A percentile compares a stretch with the other conserved stretches of the same genome.
Evolutionary conservation across 2,113 vertebrate species (phyloP).

Genomic region (Merops nubicus): DNA sequence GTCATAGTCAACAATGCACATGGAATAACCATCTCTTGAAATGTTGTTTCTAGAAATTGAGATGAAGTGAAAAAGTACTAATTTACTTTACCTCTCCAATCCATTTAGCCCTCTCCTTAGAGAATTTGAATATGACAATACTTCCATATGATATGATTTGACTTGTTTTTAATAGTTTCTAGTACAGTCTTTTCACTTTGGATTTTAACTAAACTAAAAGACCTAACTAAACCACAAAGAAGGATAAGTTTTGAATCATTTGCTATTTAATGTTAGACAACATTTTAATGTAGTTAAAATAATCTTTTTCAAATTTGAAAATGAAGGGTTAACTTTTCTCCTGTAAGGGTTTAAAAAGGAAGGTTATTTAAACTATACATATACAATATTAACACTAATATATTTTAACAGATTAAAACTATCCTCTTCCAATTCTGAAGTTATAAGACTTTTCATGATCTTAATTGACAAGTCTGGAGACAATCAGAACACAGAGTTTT

Average conservation of each 20-base stretch:
- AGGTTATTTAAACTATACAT: background rate
- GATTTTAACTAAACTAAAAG: background rate
- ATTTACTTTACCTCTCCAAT: background rate
- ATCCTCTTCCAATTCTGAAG: background rate
- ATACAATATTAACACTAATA: background rate
- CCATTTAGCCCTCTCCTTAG: background rate
- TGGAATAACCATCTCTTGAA: background rate
- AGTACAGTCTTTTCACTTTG: background rate
- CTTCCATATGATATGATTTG: background rate
- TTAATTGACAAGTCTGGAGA: background rate
- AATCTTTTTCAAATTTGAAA: background rate
- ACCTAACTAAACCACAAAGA: too few relatives aligned
- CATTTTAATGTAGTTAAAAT: background rate
- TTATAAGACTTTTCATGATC: background rate
- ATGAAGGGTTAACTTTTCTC: rapidly evolving
- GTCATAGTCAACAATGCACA: background rate
- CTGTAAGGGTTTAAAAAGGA: background rate
- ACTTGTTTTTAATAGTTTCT: background rate
- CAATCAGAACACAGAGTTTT: background rate
- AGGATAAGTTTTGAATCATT: background rate
- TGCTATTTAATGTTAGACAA: background rate
- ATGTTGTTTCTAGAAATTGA: background rate
- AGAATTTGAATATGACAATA: background rate
- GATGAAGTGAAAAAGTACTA: background rate
- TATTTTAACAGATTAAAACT: background rate